Conservation (phyloP, 92 coral and sea anemone species). For the Epizoanthus illoricatus region DNA sequence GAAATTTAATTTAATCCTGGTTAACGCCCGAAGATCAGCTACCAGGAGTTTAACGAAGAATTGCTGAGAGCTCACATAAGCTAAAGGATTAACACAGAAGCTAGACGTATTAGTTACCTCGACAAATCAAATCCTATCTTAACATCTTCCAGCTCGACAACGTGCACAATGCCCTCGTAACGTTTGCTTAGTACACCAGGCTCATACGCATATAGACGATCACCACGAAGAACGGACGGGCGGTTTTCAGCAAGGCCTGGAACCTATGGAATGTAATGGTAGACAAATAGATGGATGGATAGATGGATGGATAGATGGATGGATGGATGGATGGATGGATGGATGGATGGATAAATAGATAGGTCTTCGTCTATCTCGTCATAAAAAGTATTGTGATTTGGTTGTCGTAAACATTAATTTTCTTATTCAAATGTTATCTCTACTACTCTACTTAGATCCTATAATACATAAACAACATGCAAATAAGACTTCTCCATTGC, state of each 20-base stretch:
- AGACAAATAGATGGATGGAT: background rate
- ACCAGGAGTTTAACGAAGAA: no score
- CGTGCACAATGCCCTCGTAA: constrained; percentile 75
- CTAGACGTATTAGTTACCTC: background rate
- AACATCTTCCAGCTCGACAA: constrained; percentile 63
- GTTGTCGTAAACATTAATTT: no score
- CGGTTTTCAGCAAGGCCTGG: constrained; percentile 81
- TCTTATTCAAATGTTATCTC: no score
- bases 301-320: background rate
- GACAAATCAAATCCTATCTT: constrained; percentile 65
- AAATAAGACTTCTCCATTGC: no score
- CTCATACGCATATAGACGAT: constrained; percentile 63
- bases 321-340: background rate
- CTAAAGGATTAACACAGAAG: no score
- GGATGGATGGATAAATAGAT: background rate
- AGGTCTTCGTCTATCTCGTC: background rate
- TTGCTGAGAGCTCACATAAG: no score
- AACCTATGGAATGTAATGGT: constrained; percentile 30
- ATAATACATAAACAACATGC: no score
- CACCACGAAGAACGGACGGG: constrained; percentile 73
- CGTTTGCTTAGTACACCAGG: constrained; percentile 50
- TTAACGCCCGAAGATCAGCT: no score
- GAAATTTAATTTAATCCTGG: no score
- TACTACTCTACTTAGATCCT: no score
- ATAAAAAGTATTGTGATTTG: no score